Evolutionary conservation across 2,797 vertebrate species (phyloP).

Genomic region (Acanthurus tractus): DNA sequence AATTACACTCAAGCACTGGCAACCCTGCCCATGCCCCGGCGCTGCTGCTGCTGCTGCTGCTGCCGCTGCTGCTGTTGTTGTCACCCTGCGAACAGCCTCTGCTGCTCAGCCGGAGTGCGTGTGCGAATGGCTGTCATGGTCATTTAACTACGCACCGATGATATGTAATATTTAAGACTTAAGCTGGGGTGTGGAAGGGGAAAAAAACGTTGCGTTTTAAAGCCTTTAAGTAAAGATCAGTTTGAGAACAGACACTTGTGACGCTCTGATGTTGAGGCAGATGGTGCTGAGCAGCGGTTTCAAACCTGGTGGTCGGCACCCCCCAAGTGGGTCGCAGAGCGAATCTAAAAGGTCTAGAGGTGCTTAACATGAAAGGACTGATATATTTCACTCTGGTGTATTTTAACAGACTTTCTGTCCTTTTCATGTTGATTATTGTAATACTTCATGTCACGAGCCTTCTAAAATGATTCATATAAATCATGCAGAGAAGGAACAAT

Average conservation of each 20-base stretch:
- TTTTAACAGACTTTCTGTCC: background rate
- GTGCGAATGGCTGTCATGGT: background rate
- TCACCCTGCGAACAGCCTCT: slow-evolving; percentile 49
- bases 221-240: background rate
- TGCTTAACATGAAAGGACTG: background rate
- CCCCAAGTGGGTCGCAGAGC: background rate
- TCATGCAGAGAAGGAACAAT: background rate
- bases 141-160: slow-evolving; percentile 18
- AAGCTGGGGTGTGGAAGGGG: slow-evolving; percentile 7
- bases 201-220: background rate
- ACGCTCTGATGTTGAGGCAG: background rate
- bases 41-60: slow-evolving; percentile 35
- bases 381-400: background rate
- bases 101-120: background rate
- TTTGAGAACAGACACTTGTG: background rate
- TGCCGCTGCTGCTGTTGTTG: slow-evolving; percentile 55
- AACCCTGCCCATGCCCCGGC: slow-evolving; percentile 57
- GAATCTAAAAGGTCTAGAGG: background rate
- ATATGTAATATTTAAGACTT: slow-evolving; percentile 19
- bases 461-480: background rate
- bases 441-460: background rate
- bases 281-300: background rate
- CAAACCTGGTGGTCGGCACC: background rate
- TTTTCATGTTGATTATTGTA: background rate
- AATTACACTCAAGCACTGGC: slow-evolving; percentile 63